These are phyloP conservation scores for Holacanthella duospinosa DNA, from an alignment of 2,888 invertebrate genomes.

Conservation along the genomic window DNA sequence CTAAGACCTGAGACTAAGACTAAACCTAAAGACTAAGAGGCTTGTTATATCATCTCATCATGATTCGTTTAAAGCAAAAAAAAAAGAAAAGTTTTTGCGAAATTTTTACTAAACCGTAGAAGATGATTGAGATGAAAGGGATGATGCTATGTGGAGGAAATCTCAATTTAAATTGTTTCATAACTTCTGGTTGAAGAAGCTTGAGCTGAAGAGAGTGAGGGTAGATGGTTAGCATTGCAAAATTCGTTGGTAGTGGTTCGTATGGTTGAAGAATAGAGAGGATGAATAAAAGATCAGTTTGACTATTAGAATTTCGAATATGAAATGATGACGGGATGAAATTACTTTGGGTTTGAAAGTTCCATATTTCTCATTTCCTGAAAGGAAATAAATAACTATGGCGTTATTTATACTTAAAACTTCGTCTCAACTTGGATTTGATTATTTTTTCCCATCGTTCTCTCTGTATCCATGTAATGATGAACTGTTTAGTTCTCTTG, in stretches of 20 bases:
- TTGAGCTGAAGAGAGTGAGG: not conserved
- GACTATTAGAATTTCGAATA: not conserved
- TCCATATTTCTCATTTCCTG: not conserved
- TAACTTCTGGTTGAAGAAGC: not conserved
- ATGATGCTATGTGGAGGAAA: no score
- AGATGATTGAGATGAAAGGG: no score
- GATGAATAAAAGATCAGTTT: slow-evolving; percentile 2
- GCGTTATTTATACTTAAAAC: not conserved
- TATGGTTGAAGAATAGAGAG: not conserved
- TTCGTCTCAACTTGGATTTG: not conserved
- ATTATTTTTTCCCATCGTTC: not conserved
- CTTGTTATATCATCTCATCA: no score
- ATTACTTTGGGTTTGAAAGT: slow-evolving; percentile 3
- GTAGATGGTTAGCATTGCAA: not conserved
- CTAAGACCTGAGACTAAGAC: no score
- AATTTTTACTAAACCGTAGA: no score
- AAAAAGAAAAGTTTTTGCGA: no score
- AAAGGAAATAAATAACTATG: slow-evolving; percentile 6
- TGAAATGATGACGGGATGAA: not conserved
- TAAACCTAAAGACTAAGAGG: no score
- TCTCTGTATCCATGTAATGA: not conserved
- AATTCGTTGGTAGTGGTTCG: not conserved
- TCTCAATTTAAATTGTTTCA: slow-evolving; percentile 4
- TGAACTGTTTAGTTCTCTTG: not conserved
- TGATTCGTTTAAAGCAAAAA: no score